Percentiles rank a stretch among this genome's conserved stretches.
phyloP scores from a whole-genome alignment of 2,888 invertebrate genomes.

The Oxyteleia sp. region DNA sequence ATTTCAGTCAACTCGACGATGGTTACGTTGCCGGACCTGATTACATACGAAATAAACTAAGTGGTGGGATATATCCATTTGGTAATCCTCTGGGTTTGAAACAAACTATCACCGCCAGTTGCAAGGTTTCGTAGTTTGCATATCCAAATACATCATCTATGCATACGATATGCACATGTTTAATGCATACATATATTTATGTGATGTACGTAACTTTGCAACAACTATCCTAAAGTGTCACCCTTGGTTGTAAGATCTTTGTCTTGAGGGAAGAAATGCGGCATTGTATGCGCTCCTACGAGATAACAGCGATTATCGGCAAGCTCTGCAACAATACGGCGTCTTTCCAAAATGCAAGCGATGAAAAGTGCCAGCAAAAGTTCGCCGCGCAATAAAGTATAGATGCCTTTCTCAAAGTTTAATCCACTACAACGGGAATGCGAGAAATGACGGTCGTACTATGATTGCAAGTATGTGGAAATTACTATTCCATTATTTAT shows the following conservation, averaged over 20 bases:
- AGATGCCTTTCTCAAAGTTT: slow-evolving; percentile 39
- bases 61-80: slow-evolving; percentile 59
- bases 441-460: slow-evolving; percentile 15
- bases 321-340: slow-evolving; percentile 39
- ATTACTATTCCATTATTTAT: slow-evolving; percentile 52
- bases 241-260: slow-evolving; percentile 58
- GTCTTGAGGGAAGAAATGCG: slow-evolving; percentile 53
- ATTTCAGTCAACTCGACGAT: slow-evolving; percentile 17
- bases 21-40: slow-evolving; percentile 45
- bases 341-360: slow-evolving; percentile 51
- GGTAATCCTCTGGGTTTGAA: slow-evolving; percentile 66
- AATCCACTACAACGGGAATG: slow-evolving; percentile 25
- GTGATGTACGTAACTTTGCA: slow-evolving; percentile 63
- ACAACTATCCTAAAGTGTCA: slow-evolving; percentile 72
- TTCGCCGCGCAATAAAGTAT: slow-evolving; percentile 52
- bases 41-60: slow-evolving; percentile 63
- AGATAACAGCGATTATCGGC: slow-evolving; percentile 63
- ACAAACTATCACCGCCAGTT: slow-evolving; percentile 71
- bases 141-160: slow-evolving; percentile 73
- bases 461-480: slow-evolving; percentile 40
- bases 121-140: slow-evolving; percentile 71
- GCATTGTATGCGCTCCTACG: slow-evolving; percentile 28
- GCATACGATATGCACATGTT: slow-evolving; percentile 68
- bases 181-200: slow-evolving; percentile 72
- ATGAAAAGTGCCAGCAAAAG: slow-evolving; percentile 47